Evolutionary conservation across 2,797 vertebrate genomes (phyloP).

Genomic region (Pangasius djambal): DNA sequence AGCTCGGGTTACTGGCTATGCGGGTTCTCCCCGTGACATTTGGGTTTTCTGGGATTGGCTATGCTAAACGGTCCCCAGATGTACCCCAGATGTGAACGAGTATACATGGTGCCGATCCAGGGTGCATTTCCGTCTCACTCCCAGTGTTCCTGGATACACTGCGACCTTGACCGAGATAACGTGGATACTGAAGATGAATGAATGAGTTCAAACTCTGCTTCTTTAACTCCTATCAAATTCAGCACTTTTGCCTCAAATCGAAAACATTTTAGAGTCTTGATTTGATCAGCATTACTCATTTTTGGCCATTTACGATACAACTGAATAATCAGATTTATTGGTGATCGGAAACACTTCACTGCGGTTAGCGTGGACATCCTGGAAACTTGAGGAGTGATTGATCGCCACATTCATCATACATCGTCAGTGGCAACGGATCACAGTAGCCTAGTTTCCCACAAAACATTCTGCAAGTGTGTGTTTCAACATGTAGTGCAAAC

Average conservation of each 20-base stretch:
- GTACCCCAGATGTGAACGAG: neutral
- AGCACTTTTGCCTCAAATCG: neutral
- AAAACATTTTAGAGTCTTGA: neutral
- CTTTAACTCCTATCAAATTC: neutral
- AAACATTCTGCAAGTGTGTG: conserved; percentile 68
- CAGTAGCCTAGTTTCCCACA: neutral
- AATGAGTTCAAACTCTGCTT: neutral
- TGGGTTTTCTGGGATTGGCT: neutral
- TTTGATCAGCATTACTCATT: neutral
- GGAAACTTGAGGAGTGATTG: neutral
- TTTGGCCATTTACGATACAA: neutral
- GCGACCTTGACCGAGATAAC: neutral
- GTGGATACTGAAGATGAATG: neutral
- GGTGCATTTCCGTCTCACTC: neutral
- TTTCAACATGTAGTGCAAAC: conserved; percentile 66
- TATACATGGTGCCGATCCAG: neutral
- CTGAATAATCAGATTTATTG: neutral
- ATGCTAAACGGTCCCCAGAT: neutral
- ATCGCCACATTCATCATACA: neutral
- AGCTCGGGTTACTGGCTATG: neutral
- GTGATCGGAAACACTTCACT: neutral
- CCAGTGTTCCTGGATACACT: neutral
- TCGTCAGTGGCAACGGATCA: neutral
- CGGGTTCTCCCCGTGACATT: neutral
- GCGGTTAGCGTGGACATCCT: neutral